Percentiles rank a stretch among this genome's conserved stretches.
Evolutionary conservation across 92 coral and sea anemone species (phyloP).

Genomic region (Anthopleura xanthogrammica): DNA sequence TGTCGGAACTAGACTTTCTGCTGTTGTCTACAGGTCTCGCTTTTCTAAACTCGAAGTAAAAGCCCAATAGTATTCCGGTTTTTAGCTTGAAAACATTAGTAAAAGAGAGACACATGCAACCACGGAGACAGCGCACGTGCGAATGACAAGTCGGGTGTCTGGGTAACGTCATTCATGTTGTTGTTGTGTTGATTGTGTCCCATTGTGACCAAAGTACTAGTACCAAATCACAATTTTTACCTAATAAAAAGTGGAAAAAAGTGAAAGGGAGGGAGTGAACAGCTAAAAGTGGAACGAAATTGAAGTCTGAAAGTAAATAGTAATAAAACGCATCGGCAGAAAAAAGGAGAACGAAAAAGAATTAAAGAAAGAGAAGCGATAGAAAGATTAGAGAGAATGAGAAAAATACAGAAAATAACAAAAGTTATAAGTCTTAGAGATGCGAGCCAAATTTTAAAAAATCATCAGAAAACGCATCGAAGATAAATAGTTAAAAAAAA

Average conservation of each 20-base stretch:
- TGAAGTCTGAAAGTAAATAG: too few relatives aligned
- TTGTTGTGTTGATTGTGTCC: neutral
- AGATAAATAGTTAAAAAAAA: too few relatives aligned
- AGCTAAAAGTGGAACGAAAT: too few relatives aligned
- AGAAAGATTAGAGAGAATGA: too few relatives aligned
- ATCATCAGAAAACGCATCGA: too few relatives aligned
- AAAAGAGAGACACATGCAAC: neutral
- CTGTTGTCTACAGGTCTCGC: neutral
- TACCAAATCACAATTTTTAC: neutral
- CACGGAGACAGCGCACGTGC: conserved; percentile 2
- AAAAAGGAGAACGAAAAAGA: too few relatives aligned
- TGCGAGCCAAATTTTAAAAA: too few relatives aligned
- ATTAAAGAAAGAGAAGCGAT: too few relatives aligned
- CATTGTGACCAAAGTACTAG: neutral
- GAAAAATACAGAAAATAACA: too few relatives aligned
- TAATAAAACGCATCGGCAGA: too few relatives aligned
- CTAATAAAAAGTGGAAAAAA: neutral
- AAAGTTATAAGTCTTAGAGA: too few relatives aligned
- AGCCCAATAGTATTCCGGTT: neutral
- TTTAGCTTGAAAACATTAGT: neutral
- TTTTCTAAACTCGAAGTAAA: neutral
- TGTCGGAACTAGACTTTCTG: neutral
- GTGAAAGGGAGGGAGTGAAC: neutral
- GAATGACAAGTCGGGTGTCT: neutral
- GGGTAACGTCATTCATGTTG: neutral